A percentile compares a stretch with the other conserved stretches of the same genome.
phyloP scores from a whole-genome alignment of 30 jellyfish, hydroid and myxozoan genomes.

The Chrysaora quinquecirrha region DNA sequence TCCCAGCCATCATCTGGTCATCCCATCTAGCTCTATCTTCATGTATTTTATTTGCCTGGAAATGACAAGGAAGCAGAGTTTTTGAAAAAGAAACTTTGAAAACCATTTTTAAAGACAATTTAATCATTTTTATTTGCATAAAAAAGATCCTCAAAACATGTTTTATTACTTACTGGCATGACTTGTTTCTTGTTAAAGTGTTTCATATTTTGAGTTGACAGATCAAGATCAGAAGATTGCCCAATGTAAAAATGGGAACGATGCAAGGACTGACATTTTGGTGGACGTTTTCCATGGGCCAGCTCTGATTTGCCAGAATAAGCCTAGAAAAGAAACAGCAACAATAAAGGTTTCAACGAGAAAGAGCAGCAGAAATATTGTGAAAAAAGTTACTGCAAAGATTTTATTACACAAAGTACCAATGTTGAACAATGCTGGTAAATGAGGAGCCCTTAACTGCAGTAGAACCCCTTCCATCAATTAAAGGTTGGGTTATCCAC shows the following conservation, averaged over 20 bases:
- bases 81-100: no score
- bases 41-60: slow-evolving; percentile 47
- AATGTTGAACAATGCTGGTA: no score
- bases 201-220: slow-evolving; percentile 45
- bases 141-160: neutral
- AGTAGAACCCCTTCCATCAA: no score
- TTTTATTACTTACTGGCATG: slow-evolving; percentile 37
- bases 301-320: slow-evolving; percentile 14
- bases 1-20: slow-evolving; percentile 53
- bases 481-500: no score
- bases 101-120: no score
- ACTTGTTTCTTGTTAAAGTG: slow-evolving; percentile 21
- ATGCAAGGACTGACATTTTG: slow-evolving; percentile 51
- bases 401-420: no score
- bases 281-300: neutral
- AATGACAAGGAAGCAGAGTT: neutral
- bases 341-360: no score
- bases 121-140: neutral
- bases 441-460: no score
- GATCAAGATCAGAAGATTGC: slow-evolving; percentile 21
- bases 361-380: no score
- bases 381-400: no score
- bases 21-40: slow-evolving; percentile 61
- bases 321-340: slow-evolving; percentile 12
- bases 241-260: slow-evolving; percentile 52